Evolutionary conservation across 2,113 vertebrate species (phyloP).

Genomic region (Paralichthys olivaceus): DNA sequence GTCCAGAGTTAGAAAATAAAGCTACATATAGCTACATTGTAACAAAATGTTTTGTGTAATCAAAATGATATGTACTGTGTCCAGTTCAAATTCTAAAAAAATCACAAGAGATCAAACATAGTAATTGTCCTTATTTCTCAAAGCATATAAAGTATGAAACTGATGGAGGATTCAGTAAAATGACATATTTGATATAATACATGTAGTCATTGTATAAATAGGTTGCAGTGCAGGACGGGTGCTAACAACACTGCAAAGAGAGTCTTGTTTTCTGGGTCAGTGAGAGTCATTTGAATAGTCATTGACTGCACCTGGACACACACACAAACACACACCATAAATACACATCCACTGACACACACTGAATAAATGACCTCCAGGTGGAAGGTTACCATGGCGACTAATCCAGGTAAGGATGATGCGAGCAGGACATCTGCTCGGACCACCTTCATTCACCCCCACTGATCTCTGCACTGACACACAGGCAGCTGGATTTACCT

Average conservation of each 20-base stretch:
- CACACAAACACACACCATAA: slow-evolving; percentile 32
- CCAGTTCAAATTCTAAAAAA: no score
- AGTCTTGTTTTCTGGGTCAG: slow-evolving; percentile 49
- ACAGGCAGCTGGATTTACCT: slow-evolving; percentile 45
- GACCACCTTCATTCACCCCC: slow-evolving; percentile 51
- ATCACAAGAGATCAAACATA: no score
- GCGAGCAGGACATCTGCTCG: slow-evolving; percentile 82
- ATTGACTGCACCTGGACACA: slow-evolving; percentile 55
- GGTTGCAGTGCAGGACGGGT: neutral
- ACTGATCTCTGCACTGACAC: slow-evolving; percentile 43
- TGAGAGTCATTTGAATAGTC: slow-evolving; percentile 72
- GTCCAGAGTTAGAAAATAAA: no score
- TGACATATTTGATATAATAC: neutral
- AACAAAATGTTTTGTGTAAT: no score
- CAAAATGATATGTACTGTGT: no score
- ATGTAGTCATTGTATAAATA: neutral
- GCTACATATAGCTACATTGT: no score
- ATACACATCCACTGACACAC: slow-evolving; percentile 44
- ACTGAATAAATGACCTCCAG: slow-evolving; percentile 78
- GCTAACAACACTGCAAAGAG: neutral
- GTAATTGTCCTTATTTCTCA: neutral
- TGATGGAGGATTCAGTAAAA: neutral
- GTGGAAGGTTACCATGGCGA: slow-evolving; percentile 80
- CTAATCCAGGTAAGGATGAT: slow-evolving; percentile 83
- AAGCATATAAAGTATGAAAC: neutral